Percentiles rank a stretch among this genome's conserved stretches.
Conservation (phyloP, 2,113 vertebrate genomes). For the Melospiza georgiana region DNA sequence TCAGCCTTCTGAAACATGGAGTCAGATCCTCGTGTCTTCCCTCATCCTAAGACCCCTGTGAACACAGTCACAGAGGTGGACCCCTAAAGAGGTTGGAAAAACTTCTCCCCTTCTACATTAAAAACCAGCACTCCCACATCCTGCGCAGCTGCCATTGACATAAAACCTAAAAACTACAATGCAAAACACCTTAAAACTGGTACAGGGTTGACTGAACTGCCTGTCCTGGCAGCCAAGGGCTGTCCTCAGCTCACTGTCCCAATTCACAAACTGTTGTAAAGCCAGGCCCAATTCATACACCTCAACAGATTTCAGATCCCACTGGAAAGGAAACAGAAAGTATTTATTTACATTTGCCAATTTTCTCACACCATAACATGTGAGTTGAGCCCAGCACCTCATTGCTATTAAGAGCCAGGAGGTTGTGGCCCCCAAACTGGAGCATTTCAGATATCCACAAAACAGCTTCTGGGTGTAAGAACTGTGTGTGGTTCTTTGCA, state of each 20-base stretch:
- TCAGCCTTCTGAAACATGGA: too few relatives aligned
- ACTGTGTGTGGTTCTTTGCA: rapidly evolving
- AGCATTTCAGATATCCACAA: not conserved
- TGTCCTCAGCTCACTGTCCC: not conserved
- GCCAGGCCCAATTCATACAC: too few relatives aligned
- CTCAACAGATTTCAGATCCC: not conserved
- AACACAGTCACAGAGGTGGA: too few relatives aligned
- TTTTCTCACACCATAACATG: not conserved
- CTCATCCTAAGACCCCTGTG: too few relatives aligned
- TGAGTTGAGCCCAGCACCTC: not conserved
- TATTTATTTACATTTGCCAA: not conserved
- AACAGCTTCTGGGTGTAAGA: not conserved
- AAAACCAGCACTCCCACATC: not conserved
- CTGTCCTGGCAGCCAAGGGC: not conserved
- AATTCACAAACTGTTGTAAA: rapidly evolving
- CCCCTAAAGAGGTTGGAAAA: not conserved
- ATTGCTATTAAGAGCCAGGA: rapidly evolving
- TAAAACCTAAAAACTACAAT: not conserved
- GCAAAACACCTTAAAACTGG: not conserved
- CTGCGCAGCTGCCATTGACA: not conserved
- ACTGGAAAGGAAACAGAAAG: not conserved
- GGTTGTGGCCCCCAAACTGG: not conserved
- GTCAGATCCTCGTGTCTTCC: too few relatives aligned
- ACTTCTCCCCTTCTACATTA: not conserved
- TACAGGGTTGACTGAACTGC: not conserved